Base-by-base conservation (phyloP, 2,888 invertebrate species). In the Amiota mariae region DNA sequence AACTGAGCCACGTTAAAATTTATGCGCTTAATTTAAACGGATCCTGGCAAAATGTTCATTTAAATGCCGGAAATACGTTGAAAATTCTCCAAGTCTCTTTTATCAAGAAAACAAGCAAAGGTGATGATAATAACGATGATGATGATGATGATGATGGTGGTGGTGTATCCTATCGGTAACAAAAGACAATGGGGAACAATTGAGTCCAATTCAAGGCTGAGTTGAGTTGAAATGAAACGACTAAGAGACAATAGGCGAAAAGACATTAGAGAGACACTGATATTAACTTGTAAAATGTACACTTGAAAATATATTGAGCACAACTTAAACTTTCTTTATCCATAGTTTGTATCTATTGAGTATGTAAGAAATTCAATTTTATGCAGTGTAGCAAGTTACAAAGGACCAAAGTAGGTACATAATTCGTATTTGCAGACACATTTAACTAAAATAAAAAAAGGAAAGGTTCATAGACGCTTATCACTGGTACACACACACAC, bases 351-450 rank as follows among this genome's bases (percentile, higher is more conserved):
- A 59, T 20, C 2, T 15, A 10, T 18, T 2, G 11, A 18, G 10
- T 59, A 49, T n/a, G 12, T 15, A n/a, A 15, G n/a, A 36, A n/a
- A 9, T 8, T 15, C 10, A 11, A 48, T 18, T 66, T 48, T 49
- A 18, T 36, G 2, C 2, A 24, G 54, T 68, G 68, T 56, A 68
- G 15, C 12, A 64, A 8, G 64, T 36, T 24, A 6, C 12, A 64
- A 68, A 24, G 13, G 24, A 71, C 9, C 36, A n/a, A 71, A 64
- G 51, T 63, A 73, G 73, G 4, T 51, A 73, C 72, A 75, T 76
- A 74, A 75, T 76, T 74, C 76, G 78, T 72, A 72, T 76, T 76
- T 73, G 63, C 73, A 68, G 76, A 74, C 74, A 75, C 73, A 76
- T 72, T 72, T 66, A 71, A 57, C 71, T 49, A 71, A 57, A 72